phyloP scores from a whole-genome alignment of 2,113 vertebrate species.

The Mellivora capensis region DNA sequence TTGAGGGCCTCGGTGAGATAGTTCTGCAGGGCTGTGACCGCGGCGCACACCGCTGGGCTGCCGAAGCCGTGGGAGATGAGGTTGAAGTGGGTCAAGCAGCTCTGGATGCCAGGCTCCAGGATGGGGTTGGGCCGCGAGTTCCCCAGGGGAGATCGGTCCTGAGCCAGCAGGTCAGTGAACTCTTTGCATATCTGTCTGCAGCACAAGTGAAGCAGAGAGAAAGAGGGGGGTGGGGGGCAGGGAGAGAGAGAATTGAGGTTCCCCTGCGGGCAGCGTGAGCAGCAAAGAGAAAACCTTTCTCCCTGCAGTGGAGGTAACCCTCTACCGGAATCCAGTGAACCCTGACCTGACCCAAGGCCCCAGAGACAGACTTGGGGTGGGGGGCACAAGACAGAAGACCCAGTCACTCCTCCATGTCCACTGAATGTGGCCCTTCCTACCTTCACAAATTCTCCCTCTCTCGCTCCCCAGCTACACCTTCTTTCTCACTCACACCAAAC shows the following conservation, averaged over 20 bases:
- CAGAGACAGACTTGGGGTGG: neutral
- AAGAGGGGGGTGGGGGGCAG: neutral
- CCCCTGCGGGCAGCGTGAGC: slow-evolving; percentile 1
- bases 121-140: slow-evolving; percentile 98
- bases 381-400: neutral
- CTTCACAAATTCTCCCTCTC: neutral
- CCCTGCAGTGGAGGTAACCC: neutral
- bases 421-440: neutral
- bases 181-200: slow-evolving; percentile 99
- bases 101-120: slow-evolving; percentile 99
- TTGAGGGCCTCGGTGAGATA: slow-evolving; percentile 99
- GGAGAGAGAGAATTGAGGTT: slow-evolving; percentile 46
- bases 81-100: slow-evolving; percentile 99
- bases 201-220: slow-evolving; percentile 76
- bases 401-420: neutral
- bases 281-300: neutral
- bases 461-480: neutral
- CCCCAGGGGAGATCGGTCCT: slow-evolving; percentile 98
- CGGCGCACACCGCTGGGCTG: slow-evolving; percentile 97
- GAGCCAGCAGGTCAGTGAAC: slow-evolving; percentile 99
- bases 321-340: neutral
- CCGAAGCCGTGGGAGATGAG: slow-evolving; percentile 99
- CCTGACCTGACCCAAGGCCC: neutral
- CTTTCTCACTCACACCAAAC: neutral
- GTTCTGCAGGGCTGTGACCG: slow-evolving; percentile 99